Evolutionary conservation across 2,888 invertebrate species (phyloP), one percentile per base, ranked within the genome.

Genomic region (Lamellibrachia columna): DNA sequence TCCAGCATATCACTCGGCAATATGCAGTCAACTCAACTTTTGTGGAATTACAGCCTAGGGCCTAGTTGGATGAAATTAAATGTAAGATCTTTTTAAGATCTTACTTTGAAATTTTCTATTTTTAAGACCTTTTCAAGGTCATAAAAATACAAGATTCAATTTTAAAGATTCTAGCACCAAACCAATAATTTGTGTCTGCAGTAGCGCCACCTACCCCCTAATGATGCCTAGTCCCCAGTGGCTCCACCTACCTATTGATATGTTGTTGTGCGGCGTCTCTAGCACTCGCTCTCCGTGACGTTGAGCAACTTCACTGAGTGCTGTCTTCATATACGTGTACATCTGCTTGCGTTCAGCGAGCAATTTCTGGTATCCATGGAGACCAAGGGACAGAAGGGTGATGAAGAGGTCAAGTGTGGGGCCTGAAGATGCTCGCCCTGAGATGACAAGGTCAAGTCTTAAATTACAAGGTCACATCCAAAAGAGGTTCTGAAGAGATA

Each of bases 391-490:
- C 90, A 98, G 96, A 22, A 98, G 96, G 0, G 98, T 98, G 95
- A 98, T 98, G 95, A 98, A 97, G 8, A 98, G 97, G 96, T 98
- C 98, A 94, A 98, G 96, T 0, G 97, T 97, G 92, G 98, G 98
- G 92, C 97, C 97, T 9, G 97, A 97, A 53, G 98, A 98, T 4
- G 98, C 98, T 93, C 98, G 97, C 60, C 98, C 98, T 97, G 96
- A 93, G 75, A n/a, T 75, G 75, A 75, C 22, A 15, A 75, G 22
- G n/a, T 75, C 75, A 22, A 11, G 22, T 22, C 4, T 75, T 15
- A 22, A 75, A 6, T 75, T 15, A 15, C 6, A 15, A 11, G 60
- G 9, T 55, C 7, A 55, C 7, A 9, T 2, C 55, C 9, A 55
- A 55, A 55, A 55, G 8, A 55, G 55, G 55, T 4, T 55, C 8